phyloP scores from a whole-genome alignment of 2,113 vertebrate species.

The Lepus europaeus region DNA sequence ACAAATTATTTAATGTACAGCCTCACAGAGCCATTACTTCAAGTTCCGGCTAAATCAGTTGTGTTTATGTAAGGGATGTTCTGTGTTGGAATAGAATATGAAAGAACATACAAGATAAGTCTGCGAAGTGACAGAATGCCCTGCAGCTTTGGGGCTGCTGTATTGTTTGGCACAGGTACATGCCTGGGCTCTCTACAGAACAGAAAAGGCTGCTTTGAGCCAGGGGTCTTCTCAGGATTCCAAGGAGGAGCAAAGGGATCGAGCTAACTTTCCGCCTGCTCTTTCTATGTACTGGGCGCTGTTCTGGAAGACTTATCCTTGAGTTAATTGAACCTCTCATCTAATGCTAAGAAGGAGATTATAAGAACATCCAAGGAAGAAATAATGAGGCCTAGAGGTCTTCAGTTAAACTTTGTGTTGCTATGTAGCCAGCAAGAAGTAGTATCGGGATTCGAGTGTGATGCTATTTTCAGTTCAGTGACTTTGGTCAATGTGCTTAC shows the following conservation, averaged over 20 bases:
- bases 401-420: background rate
- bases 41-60: background rate
- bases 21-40: background rate
- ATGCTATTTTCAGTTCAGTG: background rate
- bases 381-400: background rate
- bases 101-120: background rate
- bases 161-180: fast-evolving
- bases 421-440: background rate
- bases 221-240: background rate
- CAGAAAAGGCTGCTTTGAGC: fast-evolving
- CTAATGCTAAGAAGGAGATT: background rate
- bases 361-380: background rate
- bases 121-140: fast-evolving
- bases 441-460: background rate
- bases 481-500: background rate
- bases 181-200: background rate
- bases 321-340: background rate
- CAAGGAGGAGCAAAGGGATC: fast-evolving
- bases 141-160: too few relatives aligned
- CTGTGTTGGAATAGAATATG: background rate
- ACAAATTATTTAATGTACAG: background rate
- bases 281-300: fast-evolving
- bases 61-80: background rate
- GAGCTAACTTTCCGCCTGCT: too few relatives aligned
- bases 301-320: fast-evolving